Percentiles rank a stretch among this genome's conserved stretches.
phyloP scores from a whole-genome alignment of 64 coral and sea anemone genomes.

The Pachyseris speciosa region DNA sequence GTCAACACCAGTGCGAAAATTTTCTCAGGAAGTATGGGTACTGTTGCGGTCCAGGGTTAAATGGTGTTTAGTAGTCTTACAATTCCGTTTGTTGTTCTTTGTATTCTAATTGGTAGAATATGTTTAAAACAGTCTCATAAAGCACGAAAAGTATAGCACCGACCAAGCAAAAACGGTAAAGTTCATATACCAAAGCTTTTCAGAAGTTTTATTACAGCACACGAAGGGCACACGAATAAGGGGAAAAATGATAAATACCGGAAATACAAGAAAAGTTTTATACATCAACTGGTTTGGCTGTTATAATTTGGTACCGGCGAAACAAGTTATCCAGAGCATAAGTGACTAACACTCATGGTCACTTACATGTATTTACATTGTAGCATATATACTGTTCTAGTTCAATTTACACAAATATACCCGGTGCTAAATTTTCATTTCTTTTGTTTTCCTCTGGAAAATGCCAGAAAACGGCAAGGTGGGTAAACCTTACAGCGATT shows the following conservation, averaged over 20 bases:
- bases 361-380: too few species aligned
- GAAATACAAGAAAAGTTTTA: not conserved
- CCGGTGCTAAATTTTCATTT: not conserved
- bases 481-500: not conserved
- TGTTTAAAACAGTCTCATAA: not conserved
- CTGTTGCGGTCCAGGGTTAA: not conserved
- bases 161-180: not conserved
- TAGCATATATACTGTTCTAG: not conserved
- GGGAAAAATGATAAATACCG: not conserved
- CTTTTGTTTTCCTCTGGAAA: not conserved
- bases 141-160: not conserved
- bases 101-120: not conserved
- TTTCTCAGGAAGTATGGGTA: not conserved
- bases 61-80: not conserved
- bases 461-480: not conserved
- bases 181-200: not conserved
- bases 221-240: not conserved
- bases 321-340: too few species aligned
- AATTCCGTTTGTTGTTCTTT: not conserved
- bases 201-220: not conserved
- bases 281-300: too few species aligned
- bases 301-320: too few species aligned
- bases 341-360: too few species aligned
- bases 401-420: conserved; percentile 1
- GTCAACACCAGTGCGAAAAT: not conserved